Conservation (phyloP, 2,113 vertebrate genomes). For the Centrocercus urophasianus region DNA sequence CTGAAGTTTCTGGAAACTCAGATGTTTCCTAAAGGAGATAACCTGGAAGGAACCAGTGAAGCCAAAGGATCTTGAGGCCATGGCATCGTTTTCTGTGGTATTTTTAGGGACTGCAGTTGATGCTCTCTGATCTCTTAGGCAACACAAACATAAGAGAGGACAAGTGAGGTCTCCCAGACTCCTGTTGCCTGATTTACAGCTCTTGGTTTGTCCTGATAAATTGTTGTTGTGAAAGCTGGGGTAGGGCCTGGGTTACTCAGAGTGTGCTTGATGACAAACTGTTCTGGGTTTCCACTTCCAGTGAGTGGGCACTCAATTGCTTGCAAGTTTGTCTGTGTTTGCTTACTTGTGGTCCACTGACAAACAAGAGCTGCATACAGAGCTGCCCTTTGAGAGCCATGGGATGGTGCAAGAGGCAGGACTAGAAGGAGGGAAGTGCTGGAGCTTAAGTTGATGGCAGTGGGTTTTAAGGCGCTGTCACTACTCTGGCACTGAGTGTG, state of each 20-base stretch:
- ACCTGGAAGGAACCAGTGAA: neutral
- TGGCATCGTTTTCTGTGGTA: neutral
- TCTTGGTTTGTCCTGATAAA: neutral
- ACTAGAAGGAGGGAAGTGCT: accelerated
- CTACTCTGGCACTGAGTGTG: too few species aligned
- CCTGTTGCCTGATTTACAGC: neutral
- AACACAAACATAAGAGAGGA: neutral
- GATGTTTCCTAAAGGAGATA: neutral
- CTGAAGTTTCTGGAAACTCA: neutral
- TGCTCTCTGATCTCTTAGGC: neutral
- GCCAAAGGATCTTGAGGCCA: neutral
- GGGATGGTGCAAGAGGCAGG: neutral
- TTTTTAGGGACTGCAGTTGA: neutral
- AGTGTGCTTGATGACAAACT: neutral
- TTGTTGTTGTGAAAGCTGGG: constrained; percentile 33
- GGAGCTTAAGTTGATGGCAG: neutral
- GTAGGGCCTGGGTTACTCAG: constrained; percentile 17
- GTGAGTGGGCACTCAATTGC: neutral
- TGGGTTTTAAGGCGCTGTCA: neutral
- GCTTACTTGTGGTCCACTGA: neutral
- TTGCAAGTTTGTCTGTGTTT: neutral
- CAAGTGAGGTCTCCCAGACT: neutral
- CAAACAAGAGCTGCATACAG: neutral
- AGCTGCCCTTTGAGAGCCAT: neutral
- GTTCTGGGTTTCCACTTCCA: neutral